These are phyloP conservation scores for Plebejus melissa DNA, from an alignment of 2,888 invertebrate genomes.

Conservation along the genomic window DNA sequence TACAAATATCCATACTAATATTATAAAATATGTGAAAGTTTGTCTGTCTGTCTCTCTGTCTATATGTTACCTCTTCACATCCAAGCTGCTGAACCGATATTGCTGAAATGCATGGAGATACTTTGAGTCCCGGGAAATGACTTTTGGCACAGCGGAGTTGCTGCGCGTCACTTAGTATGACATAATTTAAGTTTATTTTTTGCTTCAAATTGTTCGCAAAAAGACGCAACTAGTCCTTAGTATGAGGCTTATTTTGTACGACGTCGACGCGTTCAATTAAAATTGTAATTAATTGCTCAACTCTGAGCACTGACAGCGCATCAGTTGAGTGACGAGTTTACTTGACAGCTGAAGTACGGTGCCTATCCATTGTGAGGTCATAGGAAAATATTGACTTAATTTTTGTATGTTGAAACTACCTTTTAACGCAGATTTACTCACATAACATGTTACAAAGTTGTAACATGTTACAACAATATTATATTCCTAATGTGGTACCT, in stretches of 20 bases:
- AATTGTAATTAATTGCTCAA: constrained; percentile 72
- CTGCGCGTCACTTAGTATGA: neutral
- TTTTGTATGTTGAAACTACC: neutral
- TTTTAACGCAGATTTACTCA: no score
- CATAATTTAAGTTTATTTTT: neutral
- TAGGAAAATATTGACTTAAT: neutral
- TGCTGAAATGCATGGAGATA: no score
- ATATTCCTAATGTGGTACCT: no score
- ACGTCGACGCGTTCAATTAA: constrained; percentile 63
- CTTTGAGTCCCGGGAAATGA: no score
- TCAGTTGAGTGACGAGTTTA: constrained; percentile 54
- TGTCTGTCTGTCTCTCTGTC: no score
- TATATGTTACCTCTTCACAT: no score
- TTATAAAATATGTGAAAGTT: no score
- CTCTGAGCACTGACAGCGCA: constrained; percentile 56
- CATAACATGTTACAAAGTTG: no score
- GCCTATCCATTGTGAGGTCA: constrained; percentile 48
- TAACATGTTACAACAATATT: no score
- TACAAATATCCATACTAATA: no score
- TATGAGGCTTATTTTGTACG: constrained; percentile 40
- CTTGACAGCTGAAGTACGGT: constrained; percentile 64
- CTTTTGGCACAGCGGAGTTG: no score
- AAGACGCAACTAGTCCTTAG: constrained; percentile 3
- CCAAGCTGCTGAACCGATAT: no score
- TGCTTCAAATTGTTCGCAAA: neutral